Base-by-base conservation (phyloP, 2,113 vertebrate species). In the Corythornis vintsioides region DNA sequence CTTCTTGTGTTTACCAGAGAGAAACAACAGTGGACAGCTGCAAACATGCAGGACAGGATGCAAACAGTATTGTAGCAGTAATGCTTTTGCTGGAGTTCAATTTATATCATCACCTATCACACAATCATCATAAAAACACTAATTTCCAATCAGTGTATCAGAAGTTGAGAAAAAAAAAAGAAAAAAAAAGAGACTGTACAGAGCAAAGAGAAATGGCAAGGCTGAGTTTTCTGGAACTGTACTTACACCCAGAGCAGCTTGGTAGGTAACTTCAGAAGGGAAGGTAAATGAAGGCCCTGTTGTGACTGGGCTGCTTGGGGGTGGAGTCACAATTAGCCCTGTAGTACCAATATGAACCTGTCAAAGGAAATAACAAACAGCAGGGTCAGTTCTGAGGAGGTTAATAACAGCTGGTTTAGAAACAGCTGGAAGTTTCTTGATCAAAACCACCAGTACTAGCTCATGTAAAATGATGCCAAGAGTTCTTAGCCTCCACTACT, bases 331-430 rank as follows among this genome's bases (percentile, higher is more conserved):
- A 69, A 99, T 99, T 60, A 99, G 97, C 80, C 99, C 99, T 3
- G 98, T 98, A 93, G 99, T 99, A 97, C 99, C 98, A 83, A 99
- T 99, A 96, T 99, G 99, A 96, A 99, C 99, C 99, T 99, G 97
- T 74, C 63, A 94, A 96, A 78, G 78, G 64, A 38, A 88, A 26
- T 16, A 45, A 55, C 15, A 52, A 82, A 10, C 10, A 52, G 17
- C 20, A n/a, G 4, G 6, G 25, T 93, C 70, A 96, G 40, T 72
- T 90, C 38, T 43, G 47, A 7, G 5, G 19, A 67, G 28, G 38
- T 89, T 42, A 73, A 5, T 59, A 67, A 31, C 13, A 84, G 13
- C 17, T 59, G 28, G 11, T 24, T 75, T 56, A 69, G 75, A 71
- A 26, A 90, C 4, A 89, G 60, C 42, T 60, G 11, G 63, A 66